Percentiles rank a stretch among this genome's conserved stretches.
phyloP scores from a whole-genome alignment of 2,888 invertebrate species.

The Limnephilus rhombicus region DNA sequence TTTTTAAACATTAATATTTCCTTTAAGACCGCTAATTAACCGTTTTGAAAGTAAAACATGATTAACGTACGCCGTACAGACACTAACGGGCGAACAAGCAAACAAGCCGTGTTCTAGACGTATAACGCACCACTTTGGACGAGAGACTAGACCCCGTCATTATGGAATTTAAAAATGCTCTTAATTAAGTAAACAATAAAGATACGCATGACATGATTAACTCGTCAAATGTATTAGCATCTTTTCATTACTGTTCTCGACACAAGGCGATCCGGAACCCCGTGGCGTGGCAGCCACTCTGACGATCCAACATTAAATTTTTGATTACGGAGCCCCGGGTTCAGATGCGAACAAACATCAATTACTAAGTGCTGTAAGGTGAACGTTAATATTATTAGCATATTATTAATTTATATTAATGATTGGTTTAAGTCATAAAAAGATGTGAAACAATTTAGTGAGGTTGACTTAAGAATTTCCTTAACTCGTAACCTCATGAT shows the following conservation, averaged over 20 bases:
- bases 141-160: neutral
- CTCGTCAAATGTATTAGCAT: neutral
- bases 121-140: neutral
- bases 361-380: neutral
- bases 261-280: neutral
- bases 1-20: conserved; percentile 57
- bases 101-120: neutral
- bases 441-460: neutral
- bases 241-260: neutral
- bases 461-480: neutral
- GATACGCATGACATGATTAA: conserved; percentile 44
- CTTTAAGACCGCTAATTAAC: conserved; percentile 56
- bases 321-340: neutral
- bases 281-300: neutral
- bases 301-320: neutral
- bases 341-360: neutral
- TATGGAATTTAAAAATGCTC: conserved; percentile 11
- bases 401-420: neutral
- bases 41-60: conserved; percentile 45
- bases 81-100: neutral
- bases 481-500: neutral
- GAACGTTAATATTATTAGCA: neutral
- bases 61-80: conserved; percentile 34
- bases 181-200: conserved; percentile 59
- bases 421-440: neutral